Conservation (phyloP, 2,888 invertebrate species). For the Tenthredo amoena region DNA sequence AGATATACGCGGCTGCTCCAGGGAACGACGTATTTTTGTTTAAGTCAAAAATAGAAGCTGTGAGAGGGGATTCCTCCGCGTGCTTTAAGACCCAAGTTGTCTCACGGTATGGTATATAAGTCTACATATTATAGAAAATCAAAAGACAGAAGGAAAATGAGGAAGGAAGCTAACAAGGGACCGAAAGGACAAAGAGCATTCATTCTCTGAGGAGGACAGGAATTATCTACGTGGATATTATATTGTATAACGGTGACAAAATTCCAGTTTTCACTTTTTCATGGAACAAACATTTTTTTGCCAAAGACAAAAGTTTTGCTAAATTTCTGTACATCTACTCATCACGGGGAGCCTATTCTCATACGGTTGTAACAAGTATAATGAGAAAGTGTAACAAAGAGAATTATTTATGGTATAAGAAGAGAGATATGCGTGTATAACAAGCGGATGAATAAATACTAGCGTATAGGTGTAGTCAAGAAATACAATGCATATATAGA, state of each 20-base stretch:
- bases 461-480: not conserved
- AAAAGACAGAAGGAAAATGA: not conserved
- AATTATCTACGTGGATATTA: too few relatives aligned
- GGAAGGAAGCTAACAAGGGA: not conserved
- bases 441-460: not conserved
- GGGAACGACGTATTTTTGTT: constrained; percentile 42
- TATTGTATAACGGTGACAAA: too few relatives aligned
- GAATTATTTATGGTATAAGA: not conserved
- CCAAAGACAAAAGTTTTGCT: not conserved
- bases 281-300: not conserved
- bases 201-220: too few relatives aligned
- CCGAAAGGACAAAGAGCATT: not conserved
- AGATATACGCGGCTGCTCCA: constrained; percentile 9
- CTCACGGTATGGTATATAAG: not conserved
- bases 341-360: too few relatives aligned
- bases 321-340: too few relatives aligned
- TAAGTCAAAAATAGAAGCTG: constrained; percentile 44
- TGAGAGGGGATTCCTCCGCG: constrained; percentile 34
- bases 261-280: not conserved
- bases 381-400: not conserved
- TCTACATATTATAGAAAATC: not conserved
- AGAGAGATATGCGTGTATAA: not conserved
- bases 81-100: constrained; percentile 22
- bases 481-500: not conserved
- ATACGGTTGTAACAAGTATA: not conserved